phyloP scores from a whole-genome alignment of 1,140 invertebrate species.

The Drosophila lowei region DNA sequence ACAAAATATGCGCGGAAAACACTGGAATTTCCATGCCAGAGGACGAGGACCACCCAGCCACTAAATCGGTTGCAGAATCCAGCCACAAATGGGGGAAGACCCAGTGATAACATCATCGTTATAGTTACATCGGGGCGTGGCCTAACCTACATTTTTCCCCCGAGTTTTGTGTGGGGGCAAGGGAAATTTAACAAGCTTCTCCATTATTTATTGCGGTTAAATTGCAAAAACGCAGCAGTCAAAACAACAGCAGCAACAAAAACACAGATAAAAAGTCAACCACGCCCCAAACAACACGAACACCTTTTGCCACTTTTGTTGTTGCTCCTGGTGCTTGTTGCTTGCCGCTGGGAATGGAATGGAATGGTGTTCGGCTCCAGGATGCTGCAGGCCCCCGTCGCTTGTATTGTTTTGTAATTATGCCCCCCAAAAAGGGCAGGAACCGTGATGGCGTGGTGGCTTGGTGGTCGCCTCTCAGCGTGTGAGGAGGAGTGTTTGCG shows the following conservation, averaged over 20 bases:
- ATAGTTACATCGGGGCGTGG: slow-evolving; percentile 20
- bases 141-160: slow-evolving; percentile 43
- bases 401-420: slow-evolving; percentile 62
- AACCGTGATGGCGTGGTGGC: slow-evolving; percentile 16
- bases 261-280: slow-evolving; percentile 9
- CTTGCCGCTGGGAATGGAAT: too few species aligned
- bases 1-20: slow-evolving; percentile 44
- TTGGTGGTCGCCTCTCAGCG: slow-evolving; percentile 32
- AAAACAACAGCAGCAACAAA: slow-evolving; percentile 41
- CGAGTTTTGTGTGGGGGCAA: slow-evolving; percentile 21
- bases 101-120: slow-evolving; percentile 22
- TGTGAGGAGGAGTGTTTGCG: background rate
- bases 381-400: slow-evolving; percentile 6
- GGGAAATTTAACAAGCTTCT: slow-evolving; percentile 60
- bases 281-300: too few species aligned
- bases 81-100: slow-evolving; percentile 3
- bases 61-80: slow-evolving; percentile 6
- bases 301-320: background rate
- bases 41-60: slow-evolving; percentile 4
- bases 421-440: slow-evolving; percentile 13
- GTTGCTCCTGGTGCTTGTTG: background rate
- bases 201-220: slow-evolving; percentile 66
- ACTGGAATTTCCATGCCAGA: slow-evolving; percentile 9
- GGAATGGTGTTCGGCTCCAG: slow-evolving; percentile 2
- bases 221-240: slow-evolving; percentile 62